These are phyloP conservation scores for Pachypanchax playfairii DNA, from an alignment of 2,113 vertebrate species.

Conservation along the genomic window DNA sequence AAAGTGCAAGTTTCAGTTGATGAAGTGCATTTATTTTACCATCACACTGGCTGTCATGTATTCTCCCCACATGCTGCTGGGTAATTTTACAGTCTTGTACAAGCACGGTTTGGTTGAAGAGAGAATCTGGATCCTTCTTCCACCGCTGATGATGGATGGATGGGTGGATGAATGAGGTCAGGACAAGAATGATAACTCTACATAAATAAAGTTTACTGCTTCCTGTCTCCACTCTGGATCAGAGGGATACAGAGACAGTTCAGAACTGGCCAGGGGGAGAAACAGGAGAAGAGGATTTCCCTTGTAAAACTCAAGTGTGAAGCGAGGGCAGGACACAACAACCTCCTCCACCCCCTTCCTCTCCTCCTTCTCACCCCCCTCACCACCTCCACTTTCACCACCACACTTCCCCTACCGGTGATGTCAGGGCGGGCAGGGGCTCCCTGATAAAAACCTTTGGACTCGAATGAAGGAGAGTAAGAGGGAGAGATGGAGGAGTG, in stretches of 20 bases:
- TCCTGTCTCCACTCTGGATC: slow-evolving; percentile 26
- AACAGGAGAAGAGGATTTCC: slow-evolving; percentile 66
- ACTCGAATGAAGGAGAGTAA: slow-evolving; percentile 56
- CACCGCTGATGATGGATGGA: slow-evolving; percentile 6
- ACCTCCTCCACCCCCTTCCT: too few relatives aligned
- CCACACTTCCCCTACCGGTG: slow-evolving; percentile 65
- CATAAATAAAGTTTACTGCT: slow-evolving; percentile 45
- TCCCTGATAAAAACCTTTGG: slow-evolving; percentile 69
- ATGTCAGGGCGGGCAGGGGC: slow-evolving; percentile 74
- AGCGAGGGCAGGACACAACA: slow-evolving; percentile 34
- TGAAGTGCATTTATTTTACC: background rate
- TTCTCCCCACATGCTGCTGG: background rate
- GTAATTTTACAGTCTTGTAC: too few relatives aligned
- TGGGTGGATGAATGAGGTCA: slow-evolving; percentile 27
- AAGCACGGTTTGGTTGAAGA: background rate
- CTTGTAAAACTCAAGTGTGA: slow-evolving; percentile 63
- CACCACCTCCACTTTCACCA: background rate
- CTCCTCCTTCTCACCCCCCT: background rate
- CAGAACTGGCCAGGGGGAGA: background rate
- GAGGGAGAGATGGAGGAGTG: slow-evolving; percentile 46
- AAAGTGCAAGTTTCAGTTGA: background rate
- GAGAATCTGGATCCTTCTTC: slow-evolving; percentile 7
- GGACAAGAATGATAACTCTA: slow-evolving; percentile 20
- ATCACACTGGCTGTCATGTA: too few relatives aligned
- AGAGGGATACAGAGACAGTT: slow-evolving; percentile 27